Conservation (phyloP, 2,888 invertebrate species). For the Cybosia mesomella region DNA sequence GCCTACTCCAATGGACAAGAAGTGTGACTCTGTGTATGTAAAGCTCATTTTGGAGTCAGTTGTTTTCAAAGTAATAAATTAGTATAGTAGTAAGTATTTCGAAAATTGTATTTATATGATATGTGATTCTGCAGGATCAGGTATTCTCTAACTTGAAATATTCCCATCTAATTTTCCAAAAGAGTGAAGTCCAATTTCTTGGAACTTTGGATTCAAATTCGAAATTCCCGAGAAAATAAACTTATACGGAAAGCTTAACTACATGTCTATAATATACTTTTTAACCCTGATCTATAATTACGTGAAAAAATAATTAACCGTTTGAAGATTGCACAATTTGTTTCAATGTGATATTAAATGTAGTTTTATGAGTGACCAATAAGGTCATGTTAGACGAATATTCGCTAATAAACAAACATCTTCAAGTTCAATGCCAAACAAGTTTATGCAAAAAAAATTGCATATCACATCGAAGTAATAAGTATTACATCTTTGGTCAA, state of each 20-base stretch:
- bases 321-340: conserved; percentile 1
- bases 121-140: no score
- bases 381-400: conserved; percentile 3
- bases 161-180: no score
- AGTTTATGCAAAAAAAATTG: neutral
- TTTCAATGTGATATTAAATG: conserved; percentile 11
- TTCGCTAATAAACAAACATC: conserved; percentile 10
- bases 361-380: conserved; percentile 2
- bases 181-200: neutral
- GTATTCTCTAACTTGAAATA: no score
- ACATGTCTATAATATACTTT: neutral
- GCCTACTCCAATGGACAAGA: neutral
- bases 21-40: no score
- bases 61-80: no score
- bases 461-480: neutral
- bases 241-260: neutral
- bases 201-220: neutral
- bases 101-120: no score
- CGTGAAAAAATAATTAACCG: neutral
- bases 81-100: no score
- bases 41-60: no score
- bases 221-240: neutral
- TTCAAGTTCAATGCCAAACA: conserved; percentile 11
- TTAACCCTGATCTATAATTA: neutral
- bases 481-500: neutral